Percentiles rank a stretch among this genome's conserved stretches.
phyloP scores from a whole-genome alignment of 2,113 vertebrate species.

The Alligator mississippiensis region DNA sequence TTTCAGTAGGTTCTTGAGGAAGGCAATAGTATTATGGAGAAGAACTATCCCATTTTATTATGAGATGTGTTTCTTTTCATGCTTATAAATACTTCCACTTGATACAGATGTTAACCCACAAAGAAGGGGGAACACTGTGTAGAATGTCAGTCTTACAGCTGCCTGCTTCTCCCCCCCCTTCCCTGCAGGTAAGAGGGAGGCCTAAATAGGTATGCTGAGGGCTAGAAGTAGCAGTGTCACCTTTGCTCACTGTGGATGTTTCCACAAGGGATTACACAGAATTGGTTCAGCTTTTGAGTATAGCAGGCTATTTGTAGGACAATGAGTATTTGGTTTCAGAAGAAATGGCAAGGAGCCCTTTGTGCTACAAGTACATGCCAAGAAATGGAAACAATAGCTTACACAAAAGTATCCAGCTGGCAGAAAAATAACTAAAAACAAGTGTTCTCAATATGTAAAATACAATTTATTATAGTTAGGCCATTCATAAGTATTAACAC shows the following conservation, averaged over 20 bases:
- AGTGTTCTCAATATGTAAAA: slow-evolving; percentile 74
- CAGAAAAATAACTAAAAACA: background rate
- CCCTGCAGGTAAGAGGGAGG: background rate
- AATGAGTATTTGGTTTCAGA: background rate
- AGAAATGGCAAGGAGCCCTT: background rate
- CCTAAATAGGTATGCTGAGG: background rate
- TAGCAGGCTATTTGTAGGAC: background rate
- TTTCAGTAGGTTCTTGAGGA: background rate
- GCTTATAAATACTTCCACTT: background rate
- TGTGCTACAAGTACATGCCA: background rate
- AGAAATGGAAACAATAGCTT: background rate
- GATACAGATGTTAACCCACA: background rate
- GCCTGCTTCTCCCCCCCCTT: background rate
- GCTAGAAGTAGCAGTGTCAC: background rate
- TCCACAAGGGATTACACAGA: background rate
- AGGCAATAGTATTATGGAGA: background rate
- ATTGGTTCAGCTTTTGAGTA: background rate
- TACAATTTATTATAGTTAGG: slow-evolving; percentile 79
- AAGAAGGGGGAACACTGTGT: background rate
- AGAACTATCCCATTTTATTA: background rate
- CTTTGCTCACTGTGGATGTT: background rate
- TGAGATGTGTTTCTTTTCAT: too few relatives aligned
- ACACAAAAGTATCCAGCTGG: background rate
- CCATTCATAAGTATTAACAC: slow-evolving; percentile 58
- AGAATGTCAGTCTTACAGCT: too few relatives aligned